Base-by-base conservation (phyloP, 1,140 invertebrate species). In the Zaprionus gabonicus region DNA sequence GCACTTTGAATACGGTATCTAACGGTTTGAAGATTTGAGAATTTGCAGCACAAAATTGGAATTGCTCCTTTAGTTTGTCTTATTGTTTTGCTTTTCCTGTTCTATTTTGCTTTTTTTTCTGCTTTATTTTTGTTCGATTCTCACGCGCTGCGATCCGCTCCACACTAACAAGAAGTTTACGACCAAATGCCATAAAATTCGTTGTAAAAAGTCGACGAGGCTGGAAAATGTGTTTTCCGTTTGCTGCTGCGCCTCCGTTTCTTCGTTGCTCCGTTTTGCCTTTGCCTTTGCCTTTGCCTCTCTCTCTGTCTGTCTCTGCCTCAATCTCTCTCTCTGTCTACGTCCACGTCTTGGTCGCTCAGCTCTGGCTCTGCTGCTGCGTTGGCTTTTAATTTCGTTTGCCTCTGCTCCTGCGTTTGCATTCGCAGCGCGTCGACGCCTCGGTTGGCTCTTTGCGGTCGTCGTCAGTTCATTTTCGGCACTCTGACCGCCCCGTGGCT, bases 151-250 rank as follows among this genome's bases (percentile, higher is more conserved):
- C 77, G 82, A 90, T 90, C 91, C 91, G 88, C 91, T 92, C 91
- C 81, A 91, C 81, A 92, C 91, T 82, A 92, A 92, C 91, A 92
- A 91, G 91, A 91, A 92, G 91, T 92, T 92, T 92, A 92, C 79
- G 91, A 91, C 91, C 91, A 88, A 92, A 92, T 92, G 91, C 85
- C 88, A 92, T 92, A 92, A 92, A 92, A 87, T 87, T 90, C 86
- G 85, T 85, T 91, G 85, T 92, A 91, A 92, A 92, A 92, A 87
- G 85, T 82, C 82, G 81, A 91, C 81, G 88, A 92, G 85, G 88
- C 87, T 91, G 91, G 82, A 92, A 92, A 92, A 91, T 91, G 80
- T 87, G 78, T 91, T 91, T 91, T 91, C 81, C 86, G 78, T 84
- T 91, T 85, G 76, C 60, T 76, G 75, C 69, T 62, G 64, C 64